Base-by-base conservation (phyloP, 2,113 vertebrate genomes). In the Mormoops blainvillei region DNA sequence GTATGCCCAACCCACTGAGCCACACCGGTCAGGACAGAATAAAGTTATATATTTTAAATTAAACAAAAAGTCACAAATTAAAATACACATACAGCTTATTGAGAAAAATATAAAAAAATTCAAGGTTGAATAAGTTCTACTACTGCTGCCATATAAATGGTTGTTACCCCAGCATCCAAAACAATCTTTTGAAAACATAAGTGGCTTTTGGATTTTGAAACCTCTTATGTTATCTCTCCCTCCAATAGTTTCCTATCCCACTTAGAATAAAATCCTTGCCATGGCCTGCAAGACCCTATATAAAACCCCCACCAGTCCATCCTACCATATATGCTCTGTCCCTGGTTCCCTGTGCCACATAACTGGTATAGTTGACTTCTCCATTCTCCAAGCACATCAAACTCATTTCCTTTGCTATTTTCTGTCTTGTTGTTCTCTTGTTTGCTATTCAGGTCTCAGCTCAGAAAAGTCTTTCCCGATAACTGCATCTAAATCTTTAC, bases 31-130 rank as follows among this genome's bases (percentile, higher is more conserved):
- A 63, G 28, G 28, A 24, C 61, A 86, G 68, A 88, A 63, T 78
- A 76, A 71, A 78, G 68, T 19, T n/a, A n/a, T 19, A 26, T 77
- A 88, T 74, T 96, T 91, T 78, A 50, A 90, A 91, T 85, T 78
- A 86, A 92, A 20, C 73, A 94, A 65, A 16, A 31, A 52, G 24
- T 91, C 31, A 61, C 61, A 77, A 22, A 76, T 33, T 56, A 87
- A 90, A 88, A 50, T 84, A 54, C 56, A 68, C 43, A 45, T 38
- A 80, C 1, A 86, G 26, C 50, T 56, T 88, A 1, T 54, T 94
- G 77, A 80, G 36, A 13, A 63, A 63, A 19, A 54, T 78, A 45
- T 48, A 71, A 81, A 74, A 81, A 31, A 87, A 45, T 81, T 92
- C 71, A 87, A 87, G 6, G 18, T 91, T 83, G 68, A 83, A 24